phyloP scores from a whole-genome alignment of 2,888 invertebrate species.

The Bellardia bayeri region DNA sequence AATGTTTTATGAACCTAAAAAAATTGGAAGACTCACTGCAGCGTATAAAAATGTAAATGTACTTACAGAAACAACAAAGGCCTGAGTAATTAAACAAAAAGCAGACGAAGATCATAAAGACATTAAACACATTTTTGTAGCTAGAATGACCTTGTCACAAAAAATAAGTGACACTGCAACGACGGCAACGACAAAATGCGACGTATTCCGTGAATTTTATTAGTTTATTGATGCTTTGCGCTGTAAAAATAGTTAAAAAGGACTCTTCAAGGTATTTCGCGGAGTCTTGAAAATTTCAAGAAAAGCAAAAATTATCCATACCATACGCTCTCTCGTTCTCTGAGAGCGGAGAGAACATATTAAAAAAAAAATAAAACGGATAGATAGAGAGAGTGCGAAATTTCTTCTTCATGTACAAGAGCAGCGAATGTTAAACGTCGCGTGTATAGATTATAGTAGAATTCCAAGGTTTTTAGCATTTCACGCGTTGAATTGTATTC shows the following conservation, averaged over 20 bases:
- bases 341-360: neutral
- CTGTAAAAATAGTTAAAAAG: conserved; percentile 61
- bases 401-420: conserved; percentile 30
- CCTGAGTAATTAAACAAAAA: conserved; percentile 41
- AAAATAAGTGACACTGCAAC: conserved; percentile 16
- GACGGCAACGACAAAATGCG: conserved; percentile 66
- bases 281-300: conserved; percentile 22
- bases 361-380: neutral
- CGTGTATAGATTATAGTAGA: conserved; percentile 52
- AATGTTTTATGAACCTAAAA: conserved; percentile 69
- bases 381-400: conserved; percentile 2
- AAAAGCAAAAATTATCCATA: neutral
- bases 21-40: conserved; percentile 61
- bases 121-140: conserved; percentile 55
- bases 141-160: conserved; percentile 67
- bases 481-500: conserved; percentile 67
- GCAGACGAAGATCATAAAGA: conserved; percentile 58
- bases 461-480: conserved; percentile 62
- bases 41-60: conserved; percentile 49
- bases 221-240: conserved; percentile 75
- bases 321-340: neutral
- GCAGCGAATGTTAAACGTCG: conserved; percentile 44
- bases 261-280: conserved; percentile 61
- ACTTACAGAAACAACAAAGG: neutral
- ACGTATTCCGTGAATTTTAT: conserved; percentile 73